phyloP scores from a whole-genome alignment of 2,113 vertebrate species.

The Solea solea region DNA sequence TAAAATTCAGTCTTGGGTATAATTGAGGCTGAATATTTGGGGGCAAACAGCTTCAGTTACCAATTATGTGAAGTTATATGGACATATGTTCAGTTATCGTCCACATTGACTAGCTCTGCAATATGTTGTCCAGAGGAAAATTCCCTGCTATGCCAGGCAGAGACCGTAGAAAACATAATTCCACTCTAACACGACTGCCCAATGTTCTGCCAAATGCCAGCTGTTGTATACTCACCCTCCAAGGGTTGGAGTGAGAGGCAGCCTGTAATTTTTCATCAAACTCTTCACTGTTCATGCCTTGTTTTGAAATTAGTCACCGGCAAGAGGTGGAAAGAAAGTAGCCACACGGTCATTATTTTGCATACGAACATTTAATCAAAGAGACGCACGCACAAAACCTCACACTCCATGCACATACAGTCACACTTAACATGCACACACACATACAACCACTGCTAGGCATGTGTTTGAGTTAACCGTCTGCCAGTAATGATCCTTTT shows the following conservation, averaged over 20 bases:
- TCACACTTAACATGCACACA: neutral
- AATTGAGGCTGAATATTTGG: slow-evolving; percentile 33
- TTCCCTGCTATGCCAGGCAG: slow-evolving; percentile 56
- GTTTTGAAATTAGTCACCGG: slow-evolving; percentile 58
- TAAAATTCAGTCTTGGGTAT: slow-evolving; percentile 22
- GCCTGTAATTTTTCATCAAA: slow-evolving; percentile 43
- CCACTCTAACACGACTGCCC: slow-evolving; percentile 59
- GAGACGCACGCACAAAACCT: slow-evolving; percentile 26
- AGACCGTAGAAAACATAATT: slow-evolving; percentile 65
- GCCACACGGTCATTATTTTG: slow-evolving; percentile 11
- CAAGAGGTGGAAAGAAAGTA: slow-evolving; percentile 43
- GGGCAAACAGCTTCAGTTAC: slow-evolving; percentile 35
- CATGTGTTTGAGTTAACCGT: slow-evolving; percentile 61
- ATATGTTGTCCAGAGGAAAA: slow-evolving; percentile 58
- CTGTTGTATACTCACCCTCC: slow-evolving; percentile 65
- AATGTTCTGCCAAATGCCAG: slow-evolving; percentile 69
- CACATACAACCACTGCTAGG: slow-evolving; percentile 30
- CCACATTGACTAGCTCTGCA: slow-evolving; percentile 37
- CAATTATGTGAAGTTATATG: slow-evolving; percentile 47
- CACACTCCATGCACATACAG: slow-evolving; percentile 5
- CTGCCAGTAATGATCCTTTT: slow-evolving; percentile 72
- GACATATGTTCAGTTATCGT: slow-evolving; percentile 58
- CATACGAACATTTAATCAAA: slow-evolving; percentile 44
- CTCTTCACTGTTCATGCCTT: slow-evolving; percentile 38
- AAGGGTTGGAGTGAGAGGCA: slow-evolving; percentile 40